A percentile compares a stretch with the other conserved stretches of the same genome.
Conservation (phyloP, 2,888 invertebrate species). For the Malthinus seriepunctatus region DNA sequence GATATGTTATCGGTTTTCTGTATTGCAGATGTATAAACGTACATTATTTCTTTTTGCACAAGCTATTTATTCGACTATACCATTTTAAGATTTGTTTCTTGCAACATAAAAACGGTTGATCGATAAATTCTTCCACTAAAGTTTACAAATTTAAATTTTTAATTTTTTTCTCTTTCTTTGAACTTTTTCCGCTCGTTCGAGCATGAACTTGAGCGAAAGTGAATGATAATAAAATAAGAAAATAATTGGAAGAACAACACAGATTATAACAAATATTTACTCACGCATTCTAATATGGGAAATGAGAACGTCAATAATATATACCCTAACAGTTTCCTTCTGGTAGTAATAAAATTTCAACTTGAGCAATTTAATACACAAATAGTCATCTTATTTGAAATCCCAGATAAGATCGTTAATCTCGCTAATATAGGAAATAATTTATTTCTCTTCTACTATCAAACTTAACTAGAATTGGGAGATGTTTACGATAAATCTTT, state of each 20-base stretch:
- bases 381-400: constrained; percentile 7
- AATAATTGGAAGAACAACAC: too few relatives aligned
- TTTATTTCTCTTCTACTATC: constrained; percentile 8
- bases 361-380: too few relatives aligned
- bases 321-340: too few relatives aligned
- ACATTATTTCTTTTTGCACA: constrained; percentile 29
- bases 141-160: too few relatives aligned
- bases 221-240: too few relatives aligned
- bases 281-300: too few relatives aligned
- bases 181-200: too few relatives aligned
- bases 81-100: constrained; percentile 25
- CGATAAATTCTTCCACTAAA: constrained; percentile 26
- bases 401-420: constrained; percentile 18
- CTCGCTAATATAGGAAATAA: constrained; percentile 17
- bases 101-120: constrained; percentile 18
- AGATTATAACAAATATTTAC: too few relatives aligned
- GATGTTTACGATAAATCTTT: not conserved
- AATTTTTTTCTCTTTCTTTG: too few relatives aligned
- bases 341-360: too few relatives aligned
- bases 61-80: constrained; percentile 28
- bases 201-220: too few relatives aligned
- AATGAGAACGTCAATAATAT: too few relatives aligned
- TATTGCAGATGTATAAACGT: constrained; percentile 25
- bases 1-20: constrained; percentile 22
- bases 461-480: not conserved